Percentiles rank a stretch among this genome's conserved stretches.
Conservation (phyloP, 1,140 invertebrate species). For the Drosophila kikkawai region DNA sequence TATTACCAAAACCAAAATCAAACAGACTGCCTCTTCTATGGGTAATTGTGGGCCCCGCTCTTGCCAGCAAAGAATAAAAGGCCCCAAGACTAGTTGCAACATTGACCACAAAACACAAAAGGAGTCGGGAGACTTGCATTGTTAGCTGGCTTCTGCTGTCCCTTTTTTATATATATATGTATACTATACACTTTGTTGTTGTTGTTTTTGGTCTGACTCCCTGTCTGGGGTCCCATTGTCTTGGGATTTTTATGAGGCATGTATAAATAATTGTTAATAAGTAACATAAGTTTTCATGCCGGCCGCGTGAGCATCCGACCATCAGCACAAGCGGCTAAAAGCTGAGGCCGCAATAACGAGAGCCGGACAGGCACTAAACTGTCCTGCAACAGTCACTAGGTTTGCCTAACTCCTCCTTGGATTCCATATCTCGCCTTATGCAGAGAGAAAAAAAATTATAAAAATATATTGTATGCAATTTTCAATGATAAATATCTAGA, state of each 20-base stretch:
- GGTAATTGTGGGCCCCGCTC: slow-evolving; percentile 31
- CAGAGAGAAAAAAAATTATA: slow-evolving; percentile 1
- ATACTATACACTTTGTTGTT: neutral
- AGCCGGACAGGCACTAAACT: slow-evolving; percentile 57
- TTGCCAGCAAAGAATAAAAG: slow-evolving; percentile 58
- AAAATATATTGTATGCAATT: too few relatives aligned
- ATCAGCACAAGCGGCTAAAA: slow-evolving; percentile 50
- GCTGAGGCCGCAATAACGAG: slow-evolving; percentile 34
- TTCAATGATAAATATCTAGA: neutral
- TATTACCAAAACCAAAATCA: slow-evolving; percentile 52
- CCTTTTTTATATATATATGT: slow-evolving; percentile 3
- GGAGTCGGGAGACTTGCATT: slow-evolving; percentile 57
- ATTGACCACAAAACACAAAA: slow-evolving; percentile 55
- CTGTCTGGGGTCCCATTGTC: slow-evolving; percentile 65
- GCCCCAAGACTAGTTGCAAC: slow-evolving; percentile 48
- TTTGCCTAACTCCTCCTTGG: slow-evolving; percentile 38
- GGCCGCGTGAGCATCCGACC: slow-evolving; percentile 67
- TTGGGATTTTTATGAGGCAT: slow-evolving; percentile 83
- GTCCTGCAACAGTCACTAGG: slow-evolving; percentile 26
- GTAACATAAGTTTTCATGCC: slow-evolving; percentile 83
- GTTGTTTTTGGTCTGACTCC: slow-evolving; percentile 17
- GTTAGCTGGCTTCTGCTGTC: slow-evolving; percentile 40
- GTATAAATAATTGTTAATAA: slow-evolving; percentile 84
- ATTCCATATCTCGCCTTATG: neutral
- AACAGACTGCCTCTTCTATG: slow-evolving; percentile 46